Percentiles rank a stretch among this genome's conserved stretches.
Conservation (phyloP, 2,888 invertebrate species). For the Cerastoderma edule region DNA sequence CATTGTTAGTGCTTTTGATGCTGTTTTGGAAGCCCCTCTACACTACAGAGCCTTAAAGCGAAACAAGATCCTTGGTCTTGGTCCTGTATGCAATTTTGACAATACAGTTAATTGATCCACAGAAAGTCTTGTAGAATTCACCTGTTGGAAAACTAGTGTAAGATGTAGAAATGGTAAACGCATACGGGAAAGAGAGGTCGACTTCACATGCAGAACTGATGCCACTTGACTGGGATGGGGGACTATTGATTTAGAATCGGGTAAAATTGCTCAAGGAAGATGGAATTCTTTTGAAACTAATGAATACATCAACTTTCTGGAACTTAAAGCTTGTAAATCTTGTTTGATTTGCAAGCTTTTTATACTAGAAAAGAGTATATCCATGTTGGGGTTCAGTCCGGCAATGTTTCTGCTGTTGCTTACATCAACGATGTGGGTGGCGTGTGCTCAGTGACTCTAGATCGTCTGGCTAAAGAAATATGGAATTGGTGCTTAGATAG, state of each 20-base stretch:
- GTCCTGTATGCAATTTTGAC: background rate
- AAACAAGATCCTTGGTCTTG: conserved; percentile 29
- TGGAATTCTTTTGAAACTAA: background rate
- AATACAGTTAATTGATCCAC: background rate
- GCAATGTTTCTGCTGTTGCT: conserved; percentile 5
- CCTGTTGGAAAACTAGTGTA: background rate
- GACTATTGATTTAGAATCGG: background rate
- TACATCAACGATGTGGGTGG: conserved; percentile 22
- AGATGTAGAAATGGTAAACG: conserved; percentile 1
- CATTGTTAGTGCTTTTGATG: conserved; percentile 48
- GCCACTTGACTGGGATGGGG: background rate
- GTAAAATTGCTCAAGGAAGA: background rate
- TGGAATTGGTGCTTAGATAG: conserved; percentile 21
- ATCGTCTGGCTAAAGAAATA: background rate
- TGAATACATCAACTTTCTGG: conserved; percentile 3
- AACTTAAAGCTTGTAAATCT: conserved; percentile 2
- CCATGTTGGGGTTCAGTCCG: conserved; percentile 12
- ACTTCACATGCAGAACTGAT: background rate
- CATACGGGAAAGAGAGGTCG: background rate
- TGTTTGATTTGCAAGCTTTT: background rate
- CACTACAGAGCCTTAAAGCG: conserved; percentile 43
- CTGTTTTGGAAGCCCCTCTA: conserved; percentile 47
- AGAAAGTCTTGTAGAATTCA: background rate
- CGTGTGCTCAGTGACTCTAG: background rate
- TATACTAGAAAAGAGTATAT: background rate